Evolutionary conservation across 2,797 vertebrate genomes (phyloP).

Genomic region (Meda fulgida): DNA sequence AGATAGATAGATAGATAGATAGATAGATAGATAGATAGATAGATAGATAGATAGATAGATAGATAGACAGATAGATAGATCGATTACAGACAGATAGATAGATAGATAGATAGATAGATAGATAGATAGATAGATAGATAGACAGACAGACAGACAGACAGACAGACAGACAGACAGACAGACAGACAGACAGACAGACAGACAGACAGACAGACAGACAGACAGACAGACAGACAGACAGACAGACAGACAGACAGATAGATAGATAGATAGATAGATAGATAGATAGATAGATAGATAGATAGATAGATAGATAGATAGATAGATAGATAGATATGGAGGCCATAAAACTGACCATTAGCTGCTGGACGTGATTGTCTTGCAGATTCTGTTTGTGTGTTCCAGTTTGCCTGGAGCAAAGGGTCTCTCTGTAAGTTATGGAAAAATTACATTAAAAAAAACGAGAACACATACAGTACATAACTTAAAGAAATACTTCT

Average conservation of each 20-base stretch:
- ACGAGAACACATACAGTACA: neutral
- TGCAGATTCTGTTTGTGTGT: conserved; percentile 67
- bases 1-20: neutral
- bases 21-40: conserved; percentile 5
- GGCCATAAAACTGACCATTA: conserved; percentile 29
- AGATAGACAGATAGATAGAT: too few species aligned
- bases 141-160: neutral
- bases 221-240: neutral
- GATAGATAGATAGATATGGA: neutral
- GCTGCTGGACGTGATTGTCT: conserved; percentile 58
- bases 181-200: neutral
- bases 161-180: neutral
- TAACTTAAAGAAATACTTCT: neutral
- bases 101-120: too few species aligned
- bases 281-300: too few species aligned
- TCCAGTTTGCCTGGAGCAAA: conserved; percentile 61
- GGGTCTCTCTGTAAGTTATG: conserved; percentile 69
- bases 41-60: neutral
- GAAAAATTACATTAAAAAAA: neutral
- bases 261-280: neutral
- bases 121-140: neutral
- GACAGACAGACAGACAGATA: neutral
- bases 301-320: too few species aligned
- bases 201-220: neutral
- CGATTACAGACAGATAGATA: neutral